Conservation (phyloP, 1,140 invertebrate genomes). For the Euwallacea similis region DNA sequence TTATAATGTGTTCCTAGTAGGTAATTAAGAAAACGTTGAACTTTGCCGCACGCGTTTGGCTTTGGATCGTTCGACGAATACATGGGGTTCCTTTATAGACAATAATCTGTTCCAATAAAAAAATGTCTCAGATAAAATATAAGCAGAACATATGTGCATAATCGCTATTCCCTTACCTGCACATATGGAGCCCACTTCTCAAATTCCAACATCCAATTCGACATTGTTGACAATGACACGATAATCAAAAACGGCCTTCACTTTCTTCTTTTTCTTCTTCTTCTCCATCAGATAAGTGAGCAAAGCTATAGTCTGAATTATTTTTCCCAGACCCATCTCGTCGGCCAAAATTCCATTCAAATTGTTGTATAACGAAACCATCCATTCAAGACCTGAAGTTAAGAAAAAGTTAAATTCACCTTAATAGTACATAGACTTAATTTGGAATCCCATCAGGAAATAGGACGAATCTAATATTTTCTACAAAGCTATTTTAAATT, state of each 20-base stretch:
- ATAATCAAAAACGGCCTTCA: conserved; percentile 95
- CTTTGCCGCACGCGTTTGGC: conserved; percentile 87
- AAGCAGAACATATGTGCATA: no score
- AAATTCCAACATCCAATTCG: conserved; percentile 99
- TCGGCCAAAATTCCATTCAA: conserved; percentile 94
- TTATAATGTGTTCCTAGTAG: conserved; percentile 97
- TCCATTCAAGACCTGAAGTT: conserved; percentile 78
- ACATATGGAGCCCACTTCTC: conserved; percentile 99
- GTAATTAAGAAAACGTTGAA: conserved; percentile 98
- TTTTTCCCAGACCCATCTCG: conserved; percentile 95
- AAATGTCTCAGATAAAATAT: no score
- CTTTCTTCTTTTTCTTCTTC: no score
- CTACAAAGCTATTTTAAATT: not conserved
- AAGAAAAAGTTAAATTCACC: not conserved
- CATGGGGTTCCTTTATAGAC: conserved; percentile 95
- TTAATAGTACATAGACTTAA: not conserved
- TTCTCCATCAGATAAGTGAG: conserved; percentile 97
- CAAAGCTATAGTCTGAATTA: conserved; percentile 97
- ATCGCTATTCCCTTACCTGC: conserved; percentile 66
- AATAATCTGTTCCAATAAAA: conserved; percentile 75
- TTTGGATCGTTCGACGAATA: conserved; percentile 79
- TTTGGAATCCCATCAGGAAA: no score
- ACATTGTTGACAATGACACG: conserved; percentile 99
- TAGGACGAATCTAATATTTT: not conserved
- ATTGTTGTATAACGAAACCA: conserved; percentile 98